Base-by-base conservation (phyloP, 2,113 vertebrate species). In the Euleptes europaea region DNA sequence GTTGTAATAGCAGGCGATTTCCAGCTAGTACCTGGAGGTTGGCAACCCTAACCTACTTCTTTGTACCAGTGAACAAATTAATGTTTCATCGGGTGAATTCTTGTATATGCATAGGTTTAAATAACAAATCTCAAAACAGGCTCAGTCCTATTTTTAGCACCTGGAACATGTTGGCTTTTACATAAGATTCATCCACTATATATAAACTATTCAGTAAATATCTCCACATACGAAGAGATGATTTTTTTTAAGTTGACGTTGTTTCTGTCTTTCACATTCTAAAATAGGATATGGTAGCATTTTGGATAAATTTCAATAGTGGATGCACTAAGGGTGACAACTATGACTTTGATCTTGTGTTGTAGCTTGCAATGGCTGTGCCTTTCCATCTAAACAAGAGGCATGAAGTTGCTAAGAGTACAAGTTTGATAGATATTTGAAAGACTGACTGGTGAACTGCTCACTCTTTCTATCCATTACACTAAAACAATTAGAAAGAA, bases 91-190 rank as follows among this genome's bases (percentile, higher is more conserved):
- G 81, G 47, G 1, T 0, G 28, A 44, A 31, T 31, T 19, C 7
- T 44, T n/a, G n/a, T 84, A 40, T 79, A 4, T 21, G 11, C 26
- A 2, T 4, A 73, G 76, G n/a, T 23, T 91, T 93, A 89, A 91
- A 81, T 82, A 40, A 4, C 66, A 67, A 81, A 17, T 21, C n/a
- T 1, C 0, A 70, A 83, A 89, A 78, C 78, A 86, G 71, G 19
- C 76, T 93, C 77, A 88, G 78, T 7, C 35, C 90, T 96, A 92
- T 95, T 95, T 95, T 93, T 92, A 94, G 92, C 70, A 9, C 1
- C 85, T 91, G 89, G 91, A 95, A 91, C 93, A 94, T 93, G 92
- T 92, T 95, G 95, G 86, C 78, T 93, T 87, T 96, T 95, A 95
- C 44, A 86, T 94, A 95, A 95, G 89, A 83, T 86, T 93, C 84